phyloP scores from a whole-genome alignment of 2,797 vertebrate genomes.

The Craterocephalus amniculus region DNA sequence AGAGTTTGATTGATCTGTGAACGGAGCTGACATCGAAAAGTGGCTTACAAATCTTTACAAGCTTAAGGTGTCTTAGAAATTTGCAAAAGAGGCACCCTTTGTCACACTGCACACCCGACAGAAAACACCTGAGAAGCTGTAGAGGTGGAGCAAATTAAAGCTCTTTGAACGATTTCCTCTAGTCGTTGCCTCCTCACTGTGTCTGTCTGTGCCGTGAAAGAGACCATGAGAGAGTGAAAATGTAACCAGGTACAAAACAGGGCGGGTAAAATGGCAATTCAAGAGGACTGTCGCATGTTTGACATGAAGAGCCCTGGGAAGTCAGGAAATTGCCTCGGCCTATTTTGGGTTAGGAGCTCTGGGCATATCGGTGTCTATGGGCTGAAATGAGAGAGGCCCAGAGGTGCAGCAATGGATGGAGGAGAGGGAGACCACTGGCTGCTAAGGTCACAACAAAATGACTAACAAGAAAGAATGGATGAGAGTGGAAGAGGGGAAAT shows the following conservation, averaged over 20 bases:
- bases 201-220: slow-evolving; percentile 18
- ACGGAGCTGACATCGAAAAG: not conserved
- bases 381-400: slow-evolving; percentile 69
- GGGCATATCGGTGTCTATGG: slow-evolving; percentile 72
- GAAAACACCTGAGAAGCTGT: slow-evolving; percentile 35
- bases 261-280: slow-evolving; percentile 45
- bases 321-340: slow-evolving; percentile 58
- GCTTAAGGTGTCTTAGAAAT: not conserved
- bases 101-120: slow-evolving; percentile 32
- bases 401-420: slow-evolving; percentile 41
- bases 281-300: slow-evolving; percentile 42
- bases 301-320: slow-evolving; percentile 65
- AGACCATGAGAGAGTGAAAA: slow-evolving; percentile 16
- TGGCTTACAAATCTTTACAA: not conserved
- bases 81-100: slow-evolving; percentile 18
- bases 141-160: slow-evolving; percentile 25
- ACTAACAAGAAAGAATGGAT: slow-evolving; percentile 13
- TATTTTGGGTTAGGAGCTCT: slow-evolving; percentile 59
- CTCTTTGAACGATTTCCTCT: slow-evolving; percentile 47
- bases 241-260: slow-evolving; percentile 18
- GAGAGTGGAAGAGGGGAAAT: not conserved
- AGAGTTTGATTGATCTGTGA: not conserved
- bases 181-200: slow-evolving; percentile 3
- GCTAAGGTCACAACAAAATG: slow-evolving; percentile 45
- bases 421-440: slow-evolving; percentile 32